Conservation (phyloP, 2,113 vertebrate genomes). For the Peromyscus californicus region DNA sequence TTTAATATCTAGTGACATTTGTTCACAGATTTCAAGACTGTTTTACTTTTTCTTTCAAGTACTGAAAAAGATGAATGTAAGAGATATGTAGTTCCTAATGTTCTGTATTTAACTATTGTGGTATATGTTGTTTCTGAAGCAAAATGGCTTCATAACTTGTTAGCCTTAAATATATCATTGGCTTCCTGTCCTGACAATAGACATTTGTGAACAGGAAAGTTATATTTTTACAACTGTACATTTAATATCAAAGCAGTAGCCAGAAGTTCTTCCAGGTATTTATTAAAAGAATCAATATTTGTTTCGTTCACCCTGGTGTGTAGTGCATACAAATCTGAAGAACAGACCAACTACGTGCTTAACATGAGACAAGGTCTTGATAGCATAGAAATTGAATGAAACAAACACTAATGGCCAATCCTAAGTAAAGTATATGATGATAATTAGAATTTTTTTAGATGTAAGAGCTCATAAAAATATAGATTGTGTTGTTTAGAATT, state of each 20-base stretch:
- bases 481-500: neutral
- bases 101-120: neutral
- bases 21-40: neutral
- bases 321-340: neutral
- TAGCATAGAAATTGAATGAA: neutral
- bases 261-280: neutral
- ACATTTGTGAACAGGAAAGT: neutral
- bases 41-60: neutral
- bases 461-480: neutral
- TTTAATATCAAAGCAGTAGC: neutral
- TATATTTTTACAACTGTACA: neutral
- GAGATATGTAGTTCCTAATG: neutral
- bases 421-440: neutral
- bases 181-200: neutral
- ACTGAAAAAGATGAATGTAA: neutral
- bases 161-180: neutral
- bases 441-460: neutral
- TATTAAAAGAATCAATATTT: neutral
- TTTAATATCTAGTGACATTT: neutral
- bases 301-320: neutral
- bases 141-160: neutral
- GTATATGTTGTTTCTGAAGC: neutral
- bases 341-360: neutral
- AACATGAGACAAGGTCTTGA: neutral
- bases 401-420: neutral